Base-by-base conservation (phyloP, 2,113 vertebrate genomes). In the Rhegmatorhina hoffmannsi region DNA sequence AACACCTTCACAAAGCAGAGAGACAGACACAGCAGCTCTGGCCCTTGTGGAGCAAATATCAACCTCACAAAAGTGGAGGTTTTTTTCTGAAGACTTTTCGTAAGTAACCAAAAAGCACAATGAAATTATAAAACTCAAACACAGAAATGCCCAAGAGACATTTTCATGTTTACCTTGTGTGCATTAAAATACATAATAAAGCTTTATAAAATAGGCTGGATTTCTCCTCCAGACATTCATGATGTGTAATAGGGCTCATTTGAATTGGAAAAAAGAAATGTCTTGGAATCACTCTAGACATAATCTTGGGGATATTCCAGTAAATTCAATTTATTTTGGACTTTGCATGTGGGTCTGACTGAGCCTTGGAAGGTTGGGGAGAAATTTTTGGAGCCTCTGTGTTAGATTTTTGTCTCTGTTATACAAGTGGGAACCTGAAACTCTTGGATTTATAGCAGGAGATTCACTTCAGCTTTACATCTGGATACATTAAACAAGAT, bases 311-410 rank as follows among this genome's bases (percentile, higher is more conserved):
- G 55, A 29, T 62, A 62, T 89, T 97, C 94, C 95, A 97, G 80
- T 24, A 93, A 90, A 95, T 92, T 92, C 72, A 95, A 86, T 93
- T 96, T 94, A 92, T 90, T 97, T 95, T 93, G 83, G 88, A 92
- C 64, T 95, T 16, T 36, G 33, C 31, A 50, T 53, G 59, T 92
- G 72, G 86, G 79, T 55, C 73, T 90, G 63, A 56, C 63, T 86
- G 90, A 95, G 83, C 33, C 21, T 89, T 93, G 90, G 92, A 93
- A 94, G 47, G 56, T 92, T 90, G 0, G 0, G 18, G 47, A 94
- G 50, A 84, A 63, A 34, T 84, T 92, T 91, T 90, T 94, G 64
- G 86, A 93, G 46, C 31, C 43, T 53, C 53, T 76, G 17, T 38
- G 55, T 67, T 66, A 67, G 59, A 70, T 34, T 96, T 95, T 90